Evolutionary conservation across 2,888 invertebrate genomes (phyloP).

Genomic region (Bugula neritina): DNA sequence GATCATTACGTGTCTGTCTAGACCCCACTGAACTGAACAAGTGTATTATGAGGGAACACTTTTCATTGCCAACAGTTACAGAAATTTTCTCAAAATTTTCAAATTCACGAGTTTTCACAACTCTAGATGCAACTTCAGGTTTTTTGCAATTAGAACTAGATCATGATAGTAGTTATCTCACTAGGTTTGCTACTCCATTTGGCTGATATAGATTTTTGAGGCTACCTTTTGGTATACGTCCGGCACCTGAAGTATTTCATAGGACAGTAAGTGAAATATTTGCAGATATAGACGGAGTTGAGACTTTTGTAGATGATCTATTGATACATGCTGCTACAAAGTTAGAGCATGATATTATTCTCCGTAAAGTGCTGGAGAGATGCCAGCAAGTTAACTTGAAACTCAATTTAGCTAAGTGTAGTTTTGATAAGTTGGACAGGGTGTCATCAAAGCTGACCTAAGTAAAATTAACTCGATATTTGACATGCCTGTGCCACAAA

Average conservation of each 20-base stretch:
- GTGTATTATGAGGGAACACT: slow-evolving; percentile 9
- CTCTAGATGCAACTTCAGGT: background rate
- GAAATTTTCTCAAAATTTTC: background rate
- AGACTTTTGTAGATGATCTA: too few species aligned
- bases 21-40: slow-evolving; percentile 1
- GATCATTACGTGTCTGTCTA: too few species aligned
- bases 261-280: too few species aligned
- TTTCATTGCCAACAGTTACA: background rate
- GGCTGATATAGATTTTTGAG: background rate
- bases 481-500: too few species aligned
- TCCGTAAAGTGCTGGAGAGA: background rate
- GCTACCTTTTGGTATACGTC: too few species aligned
- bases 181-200: background rate
- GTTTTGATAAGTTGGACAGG: too few species aligned
- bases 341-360: background rate
- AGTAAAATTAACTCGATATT: background rate
- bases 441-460: background rate
- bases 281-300: too few species aligned
- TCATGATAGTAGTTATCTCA: too few species aligned
- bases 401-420: too few species aligned
- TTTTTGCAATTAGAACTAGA: background rate
- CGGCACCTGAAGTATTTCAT: too few species aligned
- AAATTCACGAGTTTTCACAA: too few species aligned
- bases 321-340: background rate
- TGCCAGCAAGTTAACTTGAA: too few species aligned